A percentile compares a stretch with the other conserved stretches of the same genome.
Conservation (phyloP, 1,140 invertebrate genomes). For the Littorina saxatilis region DNA sequence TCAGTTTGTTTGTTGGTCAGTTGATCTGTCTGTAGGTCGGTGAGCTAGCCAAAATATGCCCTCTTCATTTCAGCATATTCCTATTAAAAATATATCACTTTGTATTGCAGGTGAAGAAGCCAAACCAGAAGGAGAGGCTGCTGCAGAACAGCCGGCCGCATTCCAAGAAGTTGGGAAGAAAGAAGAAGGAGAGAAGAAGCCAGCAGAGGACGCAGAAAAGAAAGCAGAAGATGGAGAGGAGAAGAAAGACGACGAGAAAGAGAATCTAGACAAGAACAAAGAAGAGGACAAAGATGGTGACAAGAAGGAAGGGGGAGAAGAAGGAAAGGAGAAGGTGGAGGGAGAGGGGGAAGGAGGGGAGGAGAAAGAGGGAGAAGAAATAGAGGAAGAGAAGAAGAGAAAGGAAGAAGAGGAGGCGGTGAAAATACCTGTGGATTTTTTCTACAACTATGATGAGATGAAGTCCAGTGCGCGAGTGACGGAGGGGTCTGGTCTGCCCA, state of each 20-base stretch:
- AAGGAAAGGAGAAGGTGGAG: conserved; percentile 35
- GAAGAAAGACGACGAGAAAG: conserved; percentile 20
- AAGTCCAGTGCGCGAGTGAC: conserved; percentile 66
- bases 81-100: no score
- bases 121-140: neutral
- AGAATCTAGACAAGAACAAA: conserved; percentile 13
- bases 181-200: neutral
- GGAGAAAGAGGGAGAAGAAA: conserved; percentile 11
- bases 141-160: neutral
- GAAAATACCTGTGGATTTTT: conserved; percentile 72
- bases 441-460: conserved; percentile 70
- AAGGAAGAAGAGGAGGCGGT: conserved; percentile 57
- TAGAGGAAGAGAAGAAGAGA: conserved; percentile 1
- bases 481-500: conserved; percentile 70
- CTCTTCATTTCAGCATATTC: no score
- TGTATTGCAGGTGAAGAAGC: neutral
- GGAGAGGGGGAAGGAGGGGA: conserved; percentile 1
- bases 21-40: no score
- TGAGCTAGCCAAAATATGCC: no score
- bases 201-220: neutral
- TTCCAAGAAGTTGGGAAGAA: no score
- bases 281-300: neutral
- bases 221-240: neutral
- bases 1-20: no score
- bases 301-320: neutral